A percentile compares a stretch with the other conserved stretches of the same genome.
Evolutionary conservation across 2,113 vertebrate species (phyloP).

Genomic region (Todiramphus chloris): DNA sequence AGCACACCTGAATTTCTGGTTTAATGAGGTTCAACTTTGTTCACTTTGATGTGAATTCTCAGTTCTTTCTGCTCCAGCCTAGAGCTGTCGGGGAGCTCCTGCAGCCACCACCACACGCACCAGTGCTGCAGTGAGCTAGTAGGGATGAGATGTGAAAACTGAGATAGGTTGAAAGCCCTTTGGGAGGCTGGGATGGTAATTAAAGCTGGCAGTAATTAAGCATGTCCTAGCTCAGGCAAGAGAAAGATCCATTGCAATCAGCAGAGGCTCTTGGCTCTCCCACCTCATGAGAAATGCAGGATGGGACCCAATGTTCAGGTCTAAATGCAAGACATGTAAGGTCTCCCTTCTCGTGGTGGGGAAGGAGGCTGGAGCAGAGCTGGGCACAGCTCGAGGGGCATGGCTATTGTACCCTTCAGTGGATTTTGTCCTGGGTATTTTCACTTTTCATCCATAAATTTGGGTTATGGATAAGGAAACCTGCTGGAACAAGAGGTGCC

Average conservation of each 20-base stretch:
- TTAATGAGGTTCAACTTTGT: neutral
- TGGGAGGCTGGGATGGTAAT: constrained; percentile 29
- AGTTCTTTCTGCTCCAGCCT: neutral
- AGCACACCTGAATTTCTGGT: neutral
- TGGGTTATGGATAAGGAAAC: neutral
- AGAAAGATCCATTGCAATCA: neutral
- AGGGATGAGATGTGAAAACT: neutral
- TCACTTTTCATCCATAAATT: rapidly evolving
- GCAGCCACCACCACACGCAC: rapidly evolving
- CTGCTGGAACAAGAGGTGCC: neutral
- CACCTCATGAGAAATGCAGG: neutral
- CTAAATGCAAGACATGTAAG: rapidly evolving
- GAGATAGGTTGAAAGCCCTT: neutral
- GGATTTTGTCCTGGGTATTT: rapidly evolving
- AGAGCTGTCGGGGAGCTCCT: neutral
- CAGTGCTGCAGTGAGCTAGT: neutral
- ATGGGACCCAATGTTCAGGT: rapidly evolving
- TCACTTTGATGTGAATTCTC: neutral
- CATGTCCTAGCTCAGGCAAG: neutral
- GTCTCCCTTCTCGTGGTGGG: neutral
- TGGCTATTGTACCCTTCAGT: neutral
- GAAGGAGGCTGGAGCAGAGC: neutral
- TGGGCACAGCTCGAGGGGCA: rapidly evolving
- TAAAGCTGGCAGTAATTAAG: constrained; percentile 56
- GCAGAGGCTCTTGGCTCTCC: neutral